phyloP scores from a whole-genome alignment of 2,797 vertebrate species.

The Malurus leucopterus region DNA sequence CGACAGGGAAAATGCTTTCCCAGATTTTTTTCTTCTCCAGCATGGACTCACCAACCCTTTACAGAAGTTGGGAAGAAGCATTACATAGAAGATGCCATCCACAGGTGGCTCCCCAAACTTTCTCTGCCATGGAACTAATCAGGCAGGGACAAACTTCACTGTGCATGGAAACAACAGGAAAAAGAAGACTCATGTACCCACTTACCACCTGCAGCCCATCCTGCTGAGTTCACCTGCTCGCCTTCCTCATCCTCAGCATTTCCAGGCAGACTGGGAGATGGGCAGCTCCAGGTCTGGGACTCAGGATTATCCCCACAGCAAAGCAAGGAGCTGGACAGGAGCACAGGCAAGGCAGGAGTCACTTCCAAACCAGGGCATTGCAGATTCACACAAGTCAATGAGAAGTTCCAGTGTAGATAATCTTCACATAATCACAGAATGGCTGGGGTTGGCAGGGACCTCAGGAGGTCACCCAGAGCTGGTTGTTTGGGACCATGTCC shows the following conservation, averaged over 20 bases:
- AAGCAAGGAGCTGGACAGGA: neutral
- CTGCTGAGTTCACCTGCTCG: neutral
- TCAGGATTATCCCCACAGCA: neutral
- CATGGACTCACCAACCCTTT: neutral
- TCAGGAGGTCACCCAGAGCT: neutral
- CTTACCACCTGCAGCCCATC: neutral
- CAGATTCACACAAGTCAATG: neutral
- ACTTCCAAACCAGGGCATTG: neutral
- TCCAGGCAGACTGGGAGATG: neutral
- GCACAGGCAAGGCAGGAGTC: neutral
- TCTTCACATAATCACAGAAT: neutral
- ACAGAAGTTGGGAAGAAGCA: neutral
- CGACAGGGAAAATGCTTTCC: neutral
- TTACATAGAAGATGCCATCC: neutral
- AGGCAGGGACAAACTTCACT: neutral
- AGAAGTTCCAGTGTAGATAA: neutral
- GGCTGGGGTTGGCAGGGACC: neutral
- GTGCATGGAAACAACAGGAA: neutral
- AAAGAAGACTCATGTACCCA: neutral
- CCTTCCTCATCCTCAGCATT: neutral
- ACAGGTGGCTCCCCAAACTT: too few species aligned
- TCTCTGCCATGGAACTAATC: fast-evolving
- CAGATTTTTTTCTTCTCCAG: neutral
- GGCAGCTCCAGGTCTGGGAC: neutral
- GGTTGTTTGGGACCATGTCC: neutral